phyloP scores from a whole-genome alignment of 1,140 invertebrate genomes.

The Penaeus vannamei region DNA sequence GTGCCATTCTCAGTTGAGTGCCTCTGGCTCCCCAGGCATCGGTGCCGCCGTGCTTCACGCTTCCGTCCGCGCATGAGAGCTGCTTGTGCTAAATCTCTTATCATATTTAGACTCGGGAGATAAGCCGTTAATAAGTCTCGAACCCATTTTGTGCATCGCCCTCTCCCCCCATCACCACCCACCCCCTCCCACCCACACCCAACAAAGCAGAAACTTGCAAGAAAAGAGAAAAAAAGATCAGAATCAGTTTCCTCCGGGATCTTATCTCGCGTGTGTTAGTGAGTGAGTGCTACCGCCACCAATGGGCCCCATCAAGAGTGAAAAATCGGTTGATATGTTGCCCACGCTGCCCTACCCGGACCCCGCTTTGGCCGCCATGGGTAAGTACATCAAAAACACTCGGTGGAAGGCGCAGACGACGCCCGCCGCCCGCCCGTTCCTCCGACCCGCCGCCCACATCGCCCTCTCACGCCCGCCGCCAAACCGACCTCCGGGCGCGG shows the following conservation, averaged over 20 bases:
- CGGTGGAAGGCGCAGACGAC: too few relatives aligned
- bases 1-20: constrained; percentile 51
- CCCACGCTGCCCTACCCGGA: constrained; percentile 62
- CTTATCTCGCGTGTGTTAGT: too few relatives aligned
- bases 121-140: too few relatives aligned
- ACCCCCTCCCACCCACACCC: too few relatives aligned
- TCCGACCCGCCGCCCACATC: not conserved
- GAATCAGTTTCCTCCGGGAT: too few relatives aligned
- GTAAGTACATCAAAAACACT: constrained; percentile 31
- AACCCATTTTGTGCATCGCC: too few relatives aligned
- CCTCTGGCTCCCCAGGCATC: constrained; percentile 8
- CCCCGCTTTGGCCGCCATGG: constrained; percentile 63
- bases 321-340: constrained; percentile 61
- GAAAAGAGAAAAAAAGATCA: too few relatives aligned
- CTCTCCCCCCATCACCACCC: too few relatives aligned
- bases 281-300: not conserved
- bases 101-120: too few relatives aligned
- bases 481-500: too few relatives aligned
- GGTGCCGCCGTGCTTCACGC: not conserved
- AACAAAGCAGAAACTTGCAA: too few relatives aligned
- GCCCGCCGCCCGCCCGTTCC: not conserved
- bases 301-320: constrained; percentile 66
- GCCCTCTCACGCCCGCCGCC: not conserved
- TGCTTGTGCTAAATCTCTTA: not conserved
- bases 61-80: not conserved